phyloP scores from a whole-genome alignment of 2,888 invertebrate species.

The Oligia strigilis region DNA sequence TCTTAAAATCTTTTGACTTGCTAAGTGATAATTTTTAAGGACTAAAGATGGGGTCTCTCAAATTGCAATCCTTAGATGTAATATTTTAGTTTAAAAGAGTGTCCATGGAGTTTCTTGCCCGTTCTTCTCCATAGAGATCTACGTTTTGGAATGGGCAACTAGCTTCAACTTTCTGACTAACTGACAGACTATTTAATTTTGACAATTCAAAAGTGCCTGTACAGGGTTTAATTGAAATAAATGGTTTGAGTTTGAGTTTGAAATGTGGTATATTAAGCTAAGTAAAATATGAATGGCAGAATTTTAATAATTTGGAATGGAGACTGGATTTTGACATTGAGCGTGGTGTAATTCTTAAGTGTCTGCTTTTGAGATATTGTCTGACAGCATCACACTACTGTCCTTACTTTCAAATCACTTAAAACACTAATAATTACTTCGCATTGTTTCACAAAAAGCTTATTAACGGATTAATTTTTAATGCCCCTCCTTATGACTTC shows the following conservation, averaged over 20 bases:
- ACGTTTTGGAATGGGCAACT: too few relatives aligned
- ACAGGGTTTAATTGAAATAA: too few relatives aligned
- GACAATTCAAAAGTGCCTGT: too few relatives aligned
- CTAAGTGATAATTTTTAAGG: neutral
- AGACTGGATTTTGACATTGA: neutral
- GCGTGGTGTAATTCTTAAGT: neutral
- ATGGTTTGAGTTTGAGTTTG: too few relatives aligned
- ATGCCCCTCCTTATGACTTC: slow-evolving; percentile 61
- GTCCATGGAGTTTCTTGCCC: too few relatives aligned
- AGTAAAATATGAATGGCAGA: neutral
- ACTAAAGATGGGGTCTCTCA: neutral
- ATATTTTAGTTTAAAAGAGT: too few relatives aligned
- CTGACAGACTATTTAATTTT: too few relatives aligned
- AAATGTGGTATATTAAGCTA: neutral
- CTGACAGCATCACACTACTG: slow-evolving; percentile 18
- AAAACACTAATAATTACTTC: slow-evolving; percentile 28
- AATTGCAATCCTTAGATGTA: neutral
- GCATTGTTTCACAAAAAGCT: slow-evolving; percentile 51
- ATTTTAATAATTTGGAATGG: neutral
- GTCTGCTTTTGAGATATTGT: slow-evolving; percentile 9
- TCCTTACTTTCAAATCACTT: slow-evolving; percentile 51
- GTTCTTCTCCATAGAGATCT: too few relatives aligned
- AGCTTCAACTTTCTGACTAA: too few relatives aligned
- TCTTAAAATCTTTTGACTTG: neutral
- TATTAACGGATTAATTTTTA: slow-evolving; percentile 60